A percentile compares a stretch with the other conserved stretches of the same genome.
Conservation (phyloP, 2,888 invertebrate genomes). For the Andrena hattorfiana region DNA sequence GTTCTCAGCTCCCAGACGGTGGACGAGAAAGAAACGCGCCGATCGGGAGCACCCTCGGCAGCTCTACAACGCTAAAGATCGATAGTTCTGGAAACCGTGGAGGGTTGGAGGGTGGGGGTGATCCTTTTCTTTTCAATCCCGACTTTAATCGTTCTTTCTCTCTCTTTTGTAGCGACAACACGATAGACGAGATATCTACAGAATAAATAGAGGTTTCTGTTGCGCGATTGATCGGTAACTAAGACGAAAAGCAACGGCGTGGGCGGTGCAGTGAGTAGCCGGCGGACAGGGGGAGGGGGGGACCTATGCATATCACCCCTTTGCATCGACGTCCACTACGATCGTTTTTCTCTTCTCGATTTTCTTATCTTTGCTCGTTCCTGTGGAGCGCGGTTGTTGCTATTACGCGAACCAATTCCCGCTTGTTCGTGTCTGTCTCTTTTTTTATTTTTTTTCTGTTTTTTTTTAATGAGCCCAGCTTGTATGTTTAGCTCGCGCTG, state of each 20-base stretch:
- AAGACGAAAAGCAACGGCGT: slow-evolving; percentile 51
- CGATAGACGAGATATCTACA: slow-evolving; percentile 13
- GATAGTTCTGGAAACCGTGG: slow-evolving; percentile 38
- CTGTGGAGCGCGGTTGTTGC: slow-evolving; percentile 42
- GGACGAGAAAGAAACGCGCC: background rate
- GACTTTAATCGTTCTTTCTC: slow-evolving; percentile 27
- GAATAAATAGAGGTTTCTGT: slow-evolving; percentile 25
- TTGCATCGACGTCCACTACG: slow-evolving; percentile 41
- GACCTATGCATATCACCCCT: slow-evolving; percentile 13
- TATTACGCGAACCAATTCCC: slow-evolving; percentile 36
- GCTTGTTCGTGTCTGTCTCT: slow-evolving; percentile 32
- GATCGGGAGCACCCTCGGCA: background rate
- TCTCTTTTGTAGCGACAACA: slow-evolving; percentile 13
- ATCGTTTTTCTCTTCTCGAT: background rate
- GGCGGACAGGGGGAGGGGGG: slow-evolving; percentile 15
- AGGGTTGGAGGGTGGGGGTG: background rate
- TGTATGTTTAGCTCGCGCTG: slow-evolving; percentile 32
- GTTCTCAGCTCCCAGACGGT: background rate
- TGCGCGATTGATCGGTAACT: slow-evolving; percentile 10
- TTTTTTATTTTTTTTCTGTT: background rate
- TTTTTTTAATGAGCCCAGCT: slow-evolving; percentile 32
- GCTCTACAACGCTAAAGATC: slow-evolving; percentile 9
- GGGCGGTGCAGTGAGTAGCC: slow-evolving; percentile 44
- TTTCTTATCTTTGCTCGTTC: background rate
- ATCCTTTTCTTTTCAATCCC: slow-evolving; percentile 28